phyloP scores from a whole-genome alignment of 2,888 invertebrate genomes.

The Eucriotettix oculatus region DNA sequence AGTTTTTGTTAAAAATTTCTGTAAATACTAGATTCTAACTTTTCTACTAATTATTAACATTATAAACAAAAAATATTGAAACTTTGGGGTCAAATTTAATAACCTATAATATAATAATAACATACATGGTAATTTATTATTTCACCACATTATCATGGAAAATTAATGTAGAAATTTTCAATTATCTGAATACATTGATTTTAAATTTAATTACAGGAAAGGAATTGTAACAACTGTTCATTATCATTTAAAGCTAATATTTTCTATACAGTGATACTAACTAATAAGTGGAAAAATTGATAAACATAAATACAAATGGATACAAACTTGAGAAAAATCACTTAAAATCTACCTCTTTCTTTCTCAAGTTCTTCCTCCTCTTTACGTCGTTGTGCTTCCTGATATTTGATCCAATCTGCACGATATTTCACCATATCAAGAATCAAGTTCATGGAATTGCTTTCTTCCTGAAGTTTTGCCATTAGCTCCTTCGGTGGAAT shows the following conservation, averaged over 20 bases:
- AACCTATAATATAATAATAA: too few relatives aligned
- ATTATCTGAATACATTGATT: too few relatives aligned
- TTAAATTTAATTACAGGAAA: too few relatives aligned
- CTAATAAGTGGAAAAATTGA: not conserved
- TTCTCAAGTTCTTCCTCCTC: slow-evolving; percentile 92
- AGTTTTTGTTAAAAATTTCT: too few relatives aligned
- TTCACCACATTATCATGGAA: too few relatives aligned
- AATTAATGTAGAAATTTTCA: too few relatives aligned
- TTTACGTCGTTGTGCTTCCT: slow-evolving; percentile 78
- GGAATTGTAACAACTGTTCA: too few relatives aligned
- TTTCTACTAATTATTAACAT: too few relatives aligned
- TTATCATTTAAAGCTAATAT: not conserved
- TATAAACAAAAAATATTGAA: too few relatives aligned
- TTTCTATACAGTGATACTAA: not conserved
- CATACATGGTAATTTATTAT: too few relatives aligned
- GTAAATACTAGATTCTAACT: slow-evolving; percentile 1
- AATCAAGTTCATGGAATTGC: slow-evolving; percentile 43
- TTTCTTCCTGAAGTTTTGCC: slow-evolving; percentile 60
- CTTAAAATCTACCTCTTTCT: slow-evolving; percentile 47
- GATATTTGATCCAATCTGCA: slow-evolving; percentile 92
- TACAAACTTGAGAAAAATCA: not conserved
- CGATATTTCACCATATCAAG: slow-evolving; percentile 85
- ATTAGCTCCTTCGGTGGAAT: slow-evolving; percentile 89
- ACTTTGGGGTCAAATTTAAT: too few relatives aligned
- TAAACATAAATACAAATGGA: not conserved